Evolutionary conservation across 2,888 invertebrate genomes (phyloP), one percentile per base, ranked within the genome.

Genomic region (Osmoderma eremita): DNA sequence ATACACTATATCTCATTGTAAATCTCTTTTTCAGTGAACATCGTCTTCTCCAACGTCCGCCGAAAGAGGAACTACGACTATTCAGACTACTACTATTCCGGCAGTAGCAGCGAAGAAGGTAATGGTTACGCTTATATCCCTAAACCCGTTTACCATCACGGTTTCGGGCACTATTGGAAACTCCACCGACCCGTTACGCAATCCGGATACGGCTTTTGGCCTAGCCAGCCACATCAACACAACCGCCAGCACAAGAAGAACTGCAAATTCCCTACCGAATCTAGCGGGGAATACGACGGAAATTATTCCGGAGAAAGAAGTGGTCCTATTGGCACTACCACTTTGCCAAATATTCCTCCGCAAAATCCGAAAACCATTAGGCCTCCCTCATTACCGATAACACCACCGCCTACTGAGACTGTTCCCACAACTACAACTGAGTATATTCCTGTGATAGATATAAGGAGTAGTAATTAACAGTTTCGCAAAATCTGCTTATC

Each of bases 381-480:
- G 24, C 41, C 56, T 6, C n/a, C n/a, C n/a, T n/a, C n/a, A n/a
- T n/a, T n/a, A n/a, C n/a, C n/a, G n/a, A 56, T 17, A 1, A 13
- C 3, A 17, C 1, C 30, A 3, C 17, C 3, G 3, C 18, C 49
- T 49, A 36, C 38, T 2, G 17, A 22, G 10, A 56, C 20, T 13
- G 13, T 24, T 24, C 39, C 41, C 6, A 56, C 56, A 15, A 61
- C 58, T 15, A 61, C 58, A 13, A 61, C 58, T 15, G 58, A 61
- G 45, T 36, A 45, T 2, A n/a, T 61, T 30, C 58, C 58, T 30
- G 17, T 17, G 4, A 61, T 61, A 61, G 58, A 61, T 61, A 61
- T 61, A 45, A 61, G 58, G 36, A 45, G 24, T 48, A 10, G 30
- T 45, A 15, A 48, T 8, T 61, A 61, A 48, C 30, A 17, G 15